Percentiles rank a stretch among this genome's conserved stretches.
phyloP scores from a whole-genome alignment of 92 coral and sea anemone genomes.

The Parazoanthus atlanticus region DNA sequence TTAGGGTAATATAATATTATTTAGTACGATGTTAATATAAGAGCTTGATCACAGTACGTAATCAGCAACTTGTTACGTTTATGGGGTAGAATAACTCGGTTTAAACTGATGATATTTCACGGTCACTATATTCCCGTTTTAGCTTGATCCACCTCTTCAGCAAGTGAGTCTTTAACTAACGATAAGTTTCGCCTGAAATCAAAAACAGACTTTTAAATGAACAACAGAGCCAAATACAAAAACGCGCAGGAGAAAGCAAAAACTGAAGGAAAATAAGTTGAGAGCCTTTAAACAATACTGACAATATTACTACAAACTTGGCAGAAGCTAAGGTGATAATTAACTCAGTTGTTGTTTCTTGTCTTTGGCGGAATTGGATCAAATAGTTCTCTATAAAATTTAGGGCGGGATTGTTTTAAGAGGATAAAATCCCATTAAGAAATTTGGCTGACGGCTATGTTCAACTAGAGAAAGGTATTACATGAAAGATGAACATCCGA shows the following conservation, averaged over 20 bases:
- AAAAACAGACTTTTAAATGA: neutral
- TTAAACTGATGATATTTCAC: neutral
- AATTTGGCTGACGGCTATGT: neutral
- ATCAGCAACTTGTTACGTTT: neutral
- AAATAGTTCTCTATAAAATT: neutral
- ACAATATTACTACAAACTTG: too few relatives aligned
- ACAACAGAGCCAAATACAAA: neutral
- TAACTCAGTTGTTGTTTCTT: neutral
- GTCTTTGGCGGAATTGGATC: neutral
- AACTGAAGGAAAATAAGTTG: neutral
- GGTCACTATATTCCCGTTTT: too few relatives aligned
- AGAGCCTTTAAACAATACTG: neutral
- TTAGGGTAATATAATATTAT: neutral
- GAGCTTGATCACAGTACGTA: neutral
- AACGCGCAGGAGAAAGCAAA: neutral
- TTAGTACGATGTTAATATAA: neutral
- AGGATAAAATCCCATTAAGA: conserved; percentile 18
- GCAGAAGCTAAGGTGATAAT: neutral
- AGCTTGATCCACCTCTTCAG: neutral
- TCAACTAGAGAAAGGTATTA: neutral
- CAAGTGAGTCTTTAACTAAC: neutral
- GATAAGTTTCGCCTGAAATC: neutral
- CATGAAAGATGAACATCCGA: neutral
- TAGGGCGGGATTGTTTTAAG: neutral
- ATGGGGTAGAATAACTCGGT: neutral